Percentiles rank a stretch among this genome's conserved stretches.
These are phyloP conservation scores for Emberiza fucata DNA, from an alignment of 2,113 vertebrate genomes.

Conservation along the genomic window DNA sequence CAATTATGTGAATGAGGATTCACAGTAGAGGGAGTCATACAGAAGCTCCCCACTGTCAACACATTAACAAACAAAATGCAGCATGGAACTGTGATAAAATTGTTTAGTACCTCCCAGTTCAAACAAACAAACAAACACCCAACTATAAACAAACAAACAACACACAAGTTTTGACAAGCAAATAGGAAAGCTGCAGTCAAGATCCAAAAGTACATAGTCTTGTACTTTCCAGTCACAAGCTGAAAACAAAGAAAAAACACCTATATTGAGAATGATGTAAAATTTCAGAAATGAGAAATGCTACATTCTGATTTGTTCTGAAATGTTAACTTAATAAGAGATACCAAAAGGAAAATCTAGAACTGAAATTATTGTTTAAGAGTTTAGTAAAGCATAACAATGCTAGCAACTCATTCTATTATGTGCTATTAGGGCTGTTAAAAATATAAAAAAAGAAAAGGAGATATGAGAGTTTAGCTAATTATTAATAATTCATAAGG, in stretches of 20 bases:
- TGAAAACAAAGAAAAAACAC: background rate
- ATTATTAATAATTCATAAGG: background rate
- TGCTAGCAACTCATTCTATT: background rate
- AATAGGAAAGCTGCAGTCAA: background rate
- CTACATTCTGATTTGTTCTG: background rate
- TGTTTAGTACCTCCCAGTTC: background rate
- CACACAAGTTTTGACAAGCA: background rate
- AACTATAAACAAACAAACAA: background rate
- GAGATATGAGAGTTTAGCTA: background rate
- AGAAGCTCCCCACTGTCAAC: background rate
- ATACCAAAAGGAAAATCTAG: background rate
- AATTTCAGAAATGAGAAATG: background rate
- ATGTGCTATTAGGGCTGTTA: background rate
- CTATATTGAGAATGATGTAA: background rate
- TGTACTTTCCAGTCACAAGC: background rate
- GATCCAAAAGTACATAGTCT: background rate
- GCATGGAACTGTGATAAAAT: background rate
- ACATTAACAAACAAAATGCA: background rate
- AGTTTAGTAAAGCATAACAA: background rate
- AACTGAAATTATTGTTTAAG: background rate
- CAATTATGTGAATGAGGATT: background rate
- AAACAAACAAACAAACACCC: background rate
- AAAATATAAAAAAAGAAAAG: background rate
- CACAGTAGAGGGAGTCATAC: background rate
- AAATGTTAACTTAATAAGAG: background rate